A percentile compares a stretch with the other conserved stretches of the same genome.
Evolutionary conservation across 1,140 invertebrate species (phyloP).

Genomic region (Zaprionus nigranus): DNA sequence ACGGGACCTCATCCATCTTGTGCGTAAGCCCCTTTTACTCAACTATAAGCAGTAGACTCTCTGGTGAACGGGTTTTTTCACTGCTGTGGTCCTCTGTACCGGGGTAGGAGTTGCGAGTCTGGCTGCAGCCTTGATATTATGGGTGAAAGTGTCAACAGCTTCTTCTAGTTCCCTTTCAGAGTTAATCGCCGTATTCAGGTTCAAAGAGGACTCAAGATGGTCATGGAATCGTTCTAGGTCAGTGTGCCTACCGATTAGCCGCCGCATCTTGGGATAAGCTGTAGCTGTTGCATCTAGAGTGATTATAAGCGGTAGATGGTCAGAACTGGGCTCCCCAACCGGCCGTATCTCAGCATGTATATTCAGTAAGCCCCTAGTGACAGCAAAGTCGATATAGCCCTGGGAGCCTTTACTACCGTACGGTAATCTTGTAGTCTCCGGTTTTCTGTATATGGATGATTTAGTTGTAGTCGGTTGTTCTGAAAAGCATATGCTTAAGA

Average conservation of each 20-base stretch:
- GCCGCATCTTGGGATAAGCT: too few species aligned
- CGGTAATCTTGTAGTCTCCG: not conserved
- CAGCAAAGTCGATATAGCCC: not conserved
- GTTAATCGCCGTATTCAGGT: too few species aligned
- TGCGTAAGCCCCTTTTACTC: not conserved
- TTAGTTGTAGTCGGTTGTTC: too few species aligned
- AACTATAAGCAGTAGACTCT: not conserved
- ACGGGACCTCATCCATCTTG: not conserved
- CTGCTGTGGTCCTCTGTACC: not conserved
- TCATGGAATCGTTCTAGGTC: not conserved
- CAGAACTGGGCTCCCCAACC: too few species aligned
- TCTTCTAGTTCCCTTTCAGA: too few species aligned
- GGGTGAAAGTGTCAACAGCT: too few species aligned
- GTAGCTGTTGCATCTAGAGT: too few species aligned
- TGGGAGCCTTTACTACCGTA: not conserved
- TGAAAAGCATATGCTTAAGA: too few species aligned
- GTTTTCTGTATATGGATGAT: too few species aligned
- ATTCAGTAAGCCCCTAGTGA: not conserved
- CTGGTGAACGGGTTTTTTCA: not conserved
- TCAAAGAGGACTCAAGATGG: too few species aligned
- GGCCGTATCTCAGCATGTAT: not conserved
- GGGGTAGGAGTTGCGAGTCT: not conserved
- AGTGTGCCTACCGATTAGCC: not conserved
- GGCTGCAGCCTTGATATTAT: not conserved
- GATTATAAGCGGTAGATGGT: not conserved